Base-by-base conservation (phyloP, 1,140 invertebrate genomes). In the Drosophila triauraria region DNA sequence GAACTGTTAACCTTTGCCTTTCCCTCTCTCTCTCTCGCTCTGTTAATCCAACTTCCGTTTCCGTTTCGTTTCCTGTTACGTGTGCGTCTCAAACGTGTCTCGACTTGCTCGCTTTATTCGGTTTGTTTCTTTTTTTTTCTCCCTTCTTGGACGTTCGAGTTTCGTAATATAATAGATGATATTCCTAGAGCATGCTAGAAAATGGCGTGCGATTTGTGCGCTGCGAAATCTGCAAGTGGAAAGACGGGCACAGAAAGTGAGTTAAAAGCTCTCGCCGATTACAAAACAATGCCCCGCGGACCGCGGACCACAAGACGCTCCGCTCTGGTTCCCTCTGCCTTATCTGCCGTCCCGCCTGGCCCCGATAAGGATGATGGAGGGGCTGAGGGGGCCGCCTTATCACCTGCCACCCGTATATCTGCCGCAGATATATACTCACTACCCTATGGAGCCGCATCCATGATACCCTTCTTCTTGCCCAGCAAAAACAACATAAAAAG, bases 181-280 rank as follows among this genome's bases (percentile, higher is more conserved):
- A 42, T 81, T 69, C 83, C 82, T 74, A 65, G 83, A 78, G 78
- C 78, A 84, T 81, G 35, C 81, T 83, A 85, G 67, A 74, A 84
- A 85, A 74, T 81, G 78, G 78, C 82, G 82, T 86, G 72, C 56
- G 82, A 85, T 81, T 86, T 85, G 78, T 85, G 63, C 59, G 78
- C 78, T 78, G 74, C 57, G 59, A 84, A 84, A 84, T 85, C 82
- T 84, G 82, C 74, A 84, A 84, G 51, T 84, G 63, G 54, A 69
- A 84, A 71, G 43, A n/a, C 40, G 62, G 47, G 60, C 17, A 47
- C 38, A 57, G 50, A 67, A 75, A 78, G 30, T 10, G 40, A 76
- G 30, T 72, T 59, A 72, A 71, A 35, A 42, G 46, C 67, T 40
- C 10, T 40, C 10, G 23, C 13, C 30, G 70, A 74, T 74, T 74